A percentile compares a stretch with the other conserved stretches of the same genome.
These are phyloP conservation scores for Gavia stellata DNA, from an alignment of 2,113 vertebrate genomes.

Conservation along the genomic window DNA sequence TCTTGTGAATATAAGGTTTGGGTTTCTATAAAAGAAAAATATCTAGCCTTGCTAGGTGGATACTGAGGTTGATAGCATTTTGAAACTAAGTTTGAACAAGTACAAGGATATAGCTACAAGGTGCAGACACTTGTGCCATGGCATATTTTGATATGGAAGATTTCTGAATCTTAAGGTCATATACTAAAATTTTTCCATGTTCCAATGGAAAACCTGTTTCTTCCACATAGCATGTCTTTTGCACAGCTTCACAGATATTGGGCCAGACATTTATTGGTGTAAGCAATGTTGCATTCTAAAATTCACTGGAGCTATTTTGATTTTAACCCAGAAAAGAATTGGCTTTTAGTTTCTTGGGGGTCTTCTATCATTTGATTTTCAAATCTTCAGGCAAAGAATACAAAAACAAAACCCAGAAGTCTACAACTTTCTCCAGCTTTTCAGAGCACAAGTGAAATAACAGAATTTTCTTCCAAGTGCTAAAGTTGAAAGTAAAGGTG, in stretches of 20 bases:
- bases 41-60: neutral
- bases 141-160: neutral
- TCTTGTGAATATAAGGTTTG: constrained; percentile 5
- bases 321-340: neutral
- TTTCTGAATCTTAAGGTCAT: neutral
- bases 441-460: neutral
- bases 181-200: neutral
- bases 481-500: neutral
- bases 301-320: neutral
- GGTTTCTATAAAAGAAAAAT: neutral
- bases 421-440: neutral
- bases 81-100: neutral
- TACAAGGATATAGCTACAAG: neutral
- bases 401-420: neutral
- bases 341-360: neutral
- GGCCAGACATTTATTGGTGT: neutral
- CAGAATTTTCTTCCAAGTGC: neutral
- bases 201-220: neutral
- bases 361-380: neutral
- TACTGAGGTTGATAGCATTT: neutral
- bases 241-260: neutral
- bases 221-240: neutral
- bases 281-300: neutral
- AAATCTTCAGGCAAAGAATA: neutral
- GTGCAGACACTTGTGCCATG: neutral